These are phyloP conservation scores for Carassius auratus DNA, from an alignment of 2,113 vertebrate genomes.

Conservation along the genomic window DNA sequence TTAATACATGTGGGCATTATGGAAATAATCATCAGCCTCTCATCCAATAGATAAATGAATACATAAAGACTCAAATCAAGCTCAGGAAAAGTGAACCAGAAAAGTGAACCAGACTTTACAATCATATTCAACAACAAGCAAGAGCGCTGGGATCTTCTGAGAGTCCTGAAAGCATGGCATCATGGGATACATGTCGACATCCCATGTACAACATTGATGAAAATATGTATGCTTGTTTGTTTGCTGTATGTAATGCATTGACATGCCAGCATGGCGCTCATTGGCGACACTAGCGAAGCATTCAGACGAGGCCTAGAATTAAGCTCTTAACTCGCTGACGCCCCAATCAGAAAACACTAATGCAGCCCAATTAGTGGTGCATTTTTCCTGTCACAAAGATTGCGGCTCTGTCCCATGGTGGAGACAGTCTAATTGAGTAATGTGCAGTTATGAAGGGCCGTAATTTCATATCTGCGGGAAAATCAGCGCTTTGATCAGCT, in stretches of 20 bases:
- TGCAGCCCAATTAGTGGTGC: conserved; percentile 57
- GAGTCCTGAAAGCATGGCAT: neutral
- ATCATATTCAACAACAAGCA: neutral
- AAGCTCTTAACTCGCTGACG: conserved; percentile 63
- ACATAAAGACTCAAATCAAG: neutral
- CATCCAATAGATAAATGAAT: neutral
- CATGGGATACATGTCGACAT: conserved; percentile 7
- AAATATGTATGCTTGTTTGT: conserved; percentile 62
- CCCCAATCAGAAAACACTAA: conserved; percentile 70
- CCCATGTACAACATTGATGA: conserved; percentile 16
- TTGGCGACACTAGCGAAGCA: conserved; percentile 54
- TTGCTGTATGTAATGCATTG: conserved; percentile 65
- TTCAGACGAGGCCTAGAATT: conserved; percentile 68
- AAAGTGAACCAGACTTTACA: neutral
- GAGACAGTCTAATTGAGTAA: conserved; percentile 59
- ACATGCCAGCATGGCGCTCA: conserved; percentile 59
- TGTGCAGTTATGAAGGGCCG: conserved; percentile 55
- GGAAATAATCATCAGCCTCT: neutral
- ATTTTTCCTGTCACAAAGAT: conserved; percentile 70
- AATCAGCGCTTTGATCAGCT: conserved; percentile 71
- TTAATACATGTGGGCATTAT: neutral
- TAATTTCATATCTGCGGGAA: conserved; percentile 67
- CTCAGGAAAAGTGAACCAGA: neutral
- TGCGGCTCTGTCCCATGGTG: conserved; percentile 60
- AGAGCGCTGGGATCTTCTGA: neutral